Evolutionary conservation across 2,888 invertebrate genomes (phyloP).

Genomic region (Hypomecis punctinalis): DNA sequence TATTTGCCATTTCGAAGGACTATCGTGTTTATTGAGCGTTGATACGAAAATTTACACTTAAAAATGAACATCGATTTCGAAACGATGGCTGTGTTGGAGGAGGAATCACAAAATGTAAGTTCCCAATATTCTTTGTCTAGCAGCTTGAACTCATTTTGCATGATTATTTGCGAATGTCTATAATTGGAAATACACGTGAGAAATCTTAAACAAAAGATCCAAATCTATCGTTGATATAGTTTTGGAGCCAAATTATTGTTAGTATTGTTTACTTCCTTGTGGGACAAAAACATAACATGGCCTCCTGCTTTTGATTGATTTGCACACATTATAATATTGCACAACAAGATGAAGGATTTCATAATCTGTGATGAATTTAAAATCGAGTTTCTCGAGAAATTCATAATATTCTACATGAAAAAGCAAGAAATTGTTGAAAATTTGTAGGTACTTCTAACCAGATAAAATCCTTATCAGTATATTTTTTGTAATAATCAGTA

Average conservation of each 20-base stretch:
- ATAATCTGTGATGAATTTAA: constrained; percentile 44
- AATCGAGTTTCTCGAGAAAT: no score
- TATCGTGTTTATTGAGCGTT: constrained; percentile 50
- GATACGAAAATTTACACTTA: constrained; percentile 31
- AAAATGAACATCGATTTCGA: constrained; percentile 85
- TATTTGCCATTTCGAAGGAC: constrained; percentile 60
- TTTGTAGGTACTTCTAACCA: not conserved
- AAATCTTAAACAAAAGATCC: not conserved
- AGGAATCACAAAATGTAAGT: constrained; percentile 86
- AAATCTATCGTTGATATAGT: not conserved
- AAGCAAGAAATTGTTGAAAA: no score
- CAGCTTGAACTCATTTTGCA: constrained; percentile 23
- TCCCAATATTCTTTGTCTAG: constrained; percentile 59
- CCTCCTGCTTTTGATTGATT: constrained; percentile 37
- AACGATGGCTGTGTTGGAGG: constrained; percentile 86
- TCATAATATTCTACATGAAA: no score
- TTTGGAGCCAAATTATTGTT: constrained; percentile 7
- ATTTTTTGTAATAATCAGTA: no score
- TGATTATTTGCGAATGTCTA: not conserved
- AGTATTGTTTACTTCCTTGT: constrained; percentile 36
- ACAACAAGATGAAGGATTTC: constrained; percentile 65
- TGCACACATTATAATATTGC: constrained; percentile 56
- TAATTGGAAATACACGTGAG: constrained; percentile 1
- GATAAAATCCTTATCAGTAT: not conserved
- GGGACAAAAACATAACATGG: constrained; percentile 31